Percentiles rank a stretch among this genome's conserved stretches.
Evolutionary conservation across 2,888 invertebrate genomes (phyloP).

Genomic region (Seladonia tumulorum): DNA sequence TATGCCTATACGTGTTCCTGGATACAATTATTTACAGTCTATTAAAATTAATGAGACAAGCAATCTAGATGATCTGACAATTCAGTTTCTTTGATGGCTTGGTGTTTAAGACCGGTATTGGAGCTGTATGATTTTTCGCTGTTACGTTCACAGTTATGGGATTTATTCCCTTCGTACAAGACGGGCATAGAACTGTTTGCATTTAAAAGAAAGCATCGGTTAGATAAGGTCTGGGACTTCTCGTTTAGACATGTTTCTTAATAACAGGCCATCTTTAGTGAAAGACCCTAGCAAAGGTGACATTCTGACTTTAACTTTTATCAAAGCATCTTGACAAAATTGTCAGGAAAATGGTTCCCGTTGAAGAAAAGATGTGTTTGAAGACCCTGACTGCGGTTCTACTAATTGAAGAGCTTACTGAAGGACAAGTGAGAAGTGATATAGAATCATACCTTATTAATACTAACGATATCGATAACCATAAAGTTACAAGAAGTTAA

Average conservation of each 20-base stretch:
- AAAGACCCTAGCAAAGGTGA: neutral
- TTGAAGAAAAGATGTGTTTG: neutral
- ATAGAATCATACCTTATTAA: neutral
- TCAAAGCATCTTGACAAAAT: neutral
- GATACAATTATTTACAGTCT: no score
- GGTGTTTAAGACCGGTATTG: no score
- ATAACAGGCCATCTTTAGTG: neutral
- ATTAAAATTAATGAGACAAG: no score
- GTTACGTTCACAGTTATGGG: no score
- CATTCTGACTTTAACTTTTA: neutral
- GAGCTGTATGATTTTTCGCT: no score
- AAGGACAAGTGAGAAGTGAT: neutral
- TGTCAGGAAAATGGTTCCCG: neutral
- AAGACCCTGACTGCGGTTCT: neutral
- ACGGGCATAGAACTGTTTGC: no score
- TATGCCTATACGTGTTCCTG: no score
- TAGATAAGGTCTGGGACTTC: neutral
- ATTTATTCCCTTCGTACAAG: no score
- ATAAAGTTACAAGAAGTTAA: constrained; percentile 8
- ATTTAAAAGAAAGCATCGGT: no score
- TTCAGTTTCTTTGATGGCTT: no score
- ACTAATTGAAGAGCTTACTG: neutral
- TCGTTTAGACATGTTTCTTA: neutral
- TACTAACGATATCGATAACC: neutral
- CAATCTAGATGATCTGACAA: no score